Percentiles rank a stretch among this genome's conserved stretches.
phyloP scores from a whole-genome alignment of 2,888 invertebrate species.

The Caradrina clavipalpis region DNA sequence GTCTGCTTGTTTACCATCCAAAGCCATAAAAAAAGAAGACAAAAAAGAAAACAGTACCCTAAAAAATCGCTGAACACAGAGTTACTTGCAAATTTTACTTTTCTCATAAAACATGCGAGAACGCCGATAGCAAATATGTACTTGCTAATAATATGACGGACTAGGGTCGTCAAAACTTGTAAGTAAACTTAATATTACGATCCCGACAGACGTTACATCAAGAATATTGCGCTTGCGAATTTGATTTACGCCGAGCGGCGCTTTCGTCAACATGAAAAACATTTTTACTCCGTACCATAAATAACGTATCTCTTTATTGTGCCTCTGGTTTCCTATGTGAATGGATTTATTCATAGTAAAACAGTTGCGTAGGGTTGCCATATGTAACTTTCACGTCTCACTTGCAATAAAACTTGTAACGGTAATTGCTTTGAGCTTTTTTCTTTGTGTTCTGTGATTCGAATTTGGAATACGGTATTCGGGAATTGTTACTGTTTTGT shows the following conservation, averaged over 20 bases:
- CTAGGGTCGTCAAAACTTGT: constrained; percentile 63
- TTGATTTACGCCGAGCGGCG: constrained; percentile 70
- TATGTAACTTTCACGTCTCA: constrained; percentile 53
- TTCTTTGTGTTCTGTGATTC: constrained; percentile 18
- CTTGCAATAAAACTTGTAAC: constrained; percentile 63
- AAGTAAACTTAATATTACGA: constrained; percentile 50
- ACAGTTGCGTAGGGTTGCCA: constrained; percentile 46
- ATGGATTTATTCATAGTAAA: constrained; percentile 74
- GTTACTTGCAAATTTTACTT: constrained; percentile 64
- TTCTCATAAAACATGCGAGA: constrained; percentile 62
- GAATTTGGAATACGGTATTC: constrained; percentile 30
- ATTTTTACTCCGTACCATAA: constrained; percentile 73
- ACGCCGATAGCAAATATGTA: constrained; percentile 53
- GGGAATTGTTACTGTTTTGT: constrained; percentile 10
- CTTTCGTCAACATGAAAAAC: constrained; percentile 73
- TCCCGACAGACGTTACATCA: constrained; percentile 62
- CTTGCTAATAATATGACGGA: constrained; percentile 59
- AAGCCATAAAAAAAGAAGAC: too few species aligned
- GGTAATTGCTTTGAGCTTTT: constrained; percentile 56
- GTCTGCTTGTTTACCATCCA: too few species aligned
- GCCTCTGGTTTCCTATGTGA: constrained; percentile 63
- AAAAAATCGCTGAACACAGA: constrained; percentile 41
- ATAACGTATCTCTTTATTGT: constrained; percentile 73
- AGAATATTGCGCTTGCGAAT: constrained; percentile 61
- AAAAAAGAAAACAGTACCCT: neutral